Percentiles rank a stretch among this genome's conserved stretches.
phyloP scores from a whole-genome alignment of 2,797 vertebrate genomes.

The Catostomus latipinnis region DNA sequence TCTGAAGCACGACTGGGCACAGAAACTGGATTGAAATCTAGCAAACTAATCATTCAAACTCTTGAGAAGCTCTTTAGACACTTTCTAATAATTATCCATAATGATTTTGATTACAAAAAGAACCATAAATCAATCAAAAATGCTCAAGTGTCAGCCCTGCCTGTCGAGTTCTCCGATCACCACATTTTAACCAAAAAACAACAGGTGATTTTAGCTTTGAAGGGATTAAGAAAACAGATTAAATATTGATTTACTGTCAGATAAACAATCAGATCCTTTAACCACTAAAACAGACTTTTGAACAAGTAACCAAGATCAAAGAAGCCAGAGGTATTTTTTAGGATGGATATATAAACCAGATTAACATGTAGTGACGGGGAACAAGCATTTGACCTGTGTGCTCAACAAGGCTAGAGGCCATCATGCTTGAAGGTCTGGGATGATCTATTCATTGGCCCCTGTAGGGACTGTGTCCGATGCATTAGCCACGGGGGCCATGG shows the following conservation, averaged over 20 bases:
- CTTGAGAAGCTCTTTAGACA: constrained; percentile 1
- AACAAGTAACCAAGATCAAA: constrained; percentile 3
- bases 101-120: background rate
- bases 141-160: constrained; percentile 37
- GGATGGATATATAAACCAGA: constrained; percentile 29
- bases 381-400: background rate
- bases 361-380: constrained; percentile 13
- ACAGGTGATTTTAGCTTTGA: constrained; percentile 51
- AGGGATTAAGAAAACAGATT: constrained; percentile 65
- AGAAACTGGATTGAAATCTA: background rate
- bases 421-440: constrained; percentile 37
- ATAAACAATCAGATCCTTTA: constrained; percentile 55
- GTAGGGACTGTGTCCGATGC: constrained; percentile 45
- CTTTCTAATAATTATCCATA: constrained; percentile 15
- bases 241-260: constrained; percentile 70
- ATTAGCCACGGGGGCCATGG: constrained; percentile 45
- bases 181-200: background rate
- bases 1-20: background rate
- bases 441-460: constrained; percentile 37
- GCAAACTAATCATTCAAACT: background rate
- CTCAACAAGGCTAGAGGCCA: background rate
- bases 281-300: constrained; percentile 45
- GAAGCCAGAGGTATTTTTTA: background rate
- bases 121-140: constrained; percentile 23
- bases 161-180: constrained; percentile 4